These are phyloP conservation scores for Sus scrofa DNA, from an alignment of 2,113 vertebrate genomes.

Conservation along the genomic window DNA sequence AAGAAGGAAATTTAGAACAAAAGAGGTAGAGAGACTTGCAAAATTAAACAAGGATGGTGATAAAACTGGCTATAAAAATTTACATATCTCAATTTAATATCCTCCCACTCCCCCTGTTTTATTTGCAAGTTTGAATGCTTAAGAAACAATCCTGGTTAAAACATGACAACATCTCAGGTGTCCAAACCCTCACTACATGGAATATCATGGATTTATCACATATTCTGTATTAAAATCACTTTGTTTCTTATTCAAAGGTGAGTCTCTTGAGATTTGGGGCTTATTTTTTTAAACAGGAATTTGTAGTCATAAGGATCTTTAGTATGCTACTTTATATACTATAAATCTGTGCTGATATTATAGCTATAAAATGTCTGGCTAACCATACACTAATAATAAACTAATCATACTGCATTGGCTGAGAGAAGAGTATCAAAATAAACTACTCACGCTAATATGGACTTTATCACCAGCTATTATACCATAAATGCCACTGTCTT, in stretches of 20 bases:
- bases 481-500: background rate
- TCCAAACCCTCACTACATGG: background rate
- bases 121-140: background rate
- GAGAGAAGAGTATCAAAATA: constrained; percentile 36
- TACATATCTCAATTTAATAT: constrained; percentile 15
- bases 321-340: background rate
- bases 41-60: background rate
- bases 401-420: background rate
- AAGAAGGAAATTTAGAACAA: background rate
- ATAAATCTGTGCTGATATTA: constrained; percentile 54
- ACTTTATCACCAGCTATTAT: constrained; percentile 42
- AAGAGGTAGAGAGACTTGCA: background rate
- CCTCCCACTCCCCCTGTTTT: background rate
- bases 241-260: background rate
- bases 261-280: background rate
- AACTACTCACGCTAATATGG: background rate
- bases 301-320: background rate
- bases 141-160: background rate
- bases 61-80: background rate
- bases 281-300: constrained; percentile 35
- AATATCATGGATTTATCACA: background rate
- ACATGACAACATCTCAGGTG: background rate
- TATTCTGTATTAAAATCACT: background rate
- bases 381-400: constrained; percentile 49
- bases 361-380: constrained; percentile 52